Evolutionary conservation across 1,140 invertebrate species (phyloP), one percentile per base, ranked within the genome.

Genomic region (Anadara kagoshimensis): DNA sequence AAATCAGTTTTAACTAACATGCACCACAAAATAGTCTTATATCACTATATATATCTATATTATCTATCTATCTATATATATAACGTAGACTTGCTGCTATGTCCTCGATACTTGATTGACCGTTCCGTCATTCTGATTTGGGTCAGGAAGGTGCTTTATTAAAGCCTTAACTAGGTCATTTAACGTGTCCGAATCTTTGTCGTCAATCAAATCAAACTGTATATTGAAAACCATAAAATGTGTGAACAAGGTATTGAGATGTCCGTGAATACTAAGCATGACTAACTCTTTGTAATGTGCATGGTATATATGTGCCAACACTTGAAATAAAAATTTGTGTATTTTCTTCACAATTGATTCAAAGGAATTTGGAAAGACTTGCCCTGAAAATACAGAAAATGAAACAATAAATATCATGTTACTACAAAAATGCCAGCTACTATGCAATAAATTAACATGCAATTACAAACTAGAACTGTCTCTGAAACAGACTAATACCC

Each of bases 291-390:
- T 93, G 91, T 98, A 98, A 93, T 99, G 98, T 90, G 95, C 94
- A 90, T 98, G 96, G 92, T 99, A 99, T 86, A 99, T 93, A 91
- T 99, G 97, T 87, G 97, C 96, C 92, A 99, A 92, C 85, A 99
- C 96, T 90, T 98, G 97, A 92, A 97, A 98, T 91, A 98, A 92
- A 90, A 98, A 93, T 87, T 95, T 94, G 90, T 97, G 93, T 88
- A 99, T 98, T 91, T 97, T 98, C 90, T 97, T 95, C 83, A 98
- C 96, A 89, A 97, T 95, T 84, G 93, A 93, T 90, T 98, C 96
- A 90, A 99, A 98, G 79, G 94, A 94, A 85, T 93, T 93, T 59
- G 97, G 97, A 92, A 99, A 99, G 90, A 96, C 95, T 91, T 96
- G 95, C 83, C 95, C 96, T 97, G 90, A 74, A 83, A 84, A 47